A percentile compares a stretch with the other conserved stretches of the same genome.
phyloP scores from a whole-genome alignment of 2,888 invertebrate genomes.

The Erebia aethiops region DNA sequence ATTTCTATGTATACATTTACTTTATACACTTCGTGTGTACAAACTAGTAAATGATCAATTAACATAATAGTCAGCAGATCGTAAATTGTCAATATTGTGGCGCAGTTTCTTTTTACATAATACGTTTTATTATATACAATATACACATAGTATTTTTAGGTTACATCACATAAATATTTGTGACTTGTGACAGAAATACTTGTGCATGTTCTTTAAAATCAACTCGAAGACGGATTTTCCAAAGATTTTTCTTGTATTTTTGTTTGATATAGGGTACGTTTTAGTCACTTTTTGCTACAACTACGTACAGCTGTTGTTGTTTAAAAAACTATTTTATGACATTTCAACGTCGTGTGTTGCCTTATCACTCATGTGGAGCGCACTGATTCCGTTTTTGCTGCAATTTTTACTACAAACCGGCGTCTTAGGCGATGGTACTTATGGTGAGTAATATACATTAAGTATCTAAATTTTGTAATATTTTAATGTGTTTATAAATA shows the following conservation, averaged over 20 bases:
- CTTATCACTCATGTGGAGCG: constrained; percentile 21
- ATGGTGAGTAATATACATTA: constrained; percentile 31
- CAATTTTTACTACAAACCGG: constrained; percentile 8
- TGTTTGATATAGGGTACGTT: not conserved
- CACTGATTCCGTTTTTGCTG: constrained; percentile 15
- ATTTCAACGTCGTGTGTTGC: not conserved
- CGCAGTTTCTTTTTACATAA: too few relatives aligned
- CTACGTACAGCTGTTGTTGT: not conserved
- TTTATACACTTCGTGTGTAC: too few relatives aligned
- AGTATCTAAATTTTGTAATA: not conserved
- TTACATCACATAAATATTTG: too few relatives aligned
- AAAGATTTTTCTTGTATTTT: not conserved
- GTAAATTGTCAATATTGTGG: too few relatives aligned
- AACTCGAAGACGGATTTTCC: not conserved
- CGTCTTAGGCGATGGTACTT: constrained; percentile 34
- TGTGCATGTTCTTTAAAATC: not conserved
- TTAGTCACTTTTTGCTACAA: too few relatives aligned
- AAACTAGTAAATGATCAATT: too few relatives aligned
- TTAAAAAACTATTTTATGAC: not conserved
- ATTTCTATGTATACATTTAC: too few relatives aligned
- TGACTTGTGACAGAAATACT: too few relatives aligned
- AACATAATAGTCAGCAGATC: too few relatives aligned
- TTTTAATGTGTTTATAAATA: not conserved
- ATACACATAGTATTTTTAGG: too few relatives aligned
- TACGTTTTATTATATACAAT: too few relatives aligned